Evolutionary conservation across 2,797 vertebrate species (phyloP).

Genomic region (Peromyscus aztecus): DNA sequence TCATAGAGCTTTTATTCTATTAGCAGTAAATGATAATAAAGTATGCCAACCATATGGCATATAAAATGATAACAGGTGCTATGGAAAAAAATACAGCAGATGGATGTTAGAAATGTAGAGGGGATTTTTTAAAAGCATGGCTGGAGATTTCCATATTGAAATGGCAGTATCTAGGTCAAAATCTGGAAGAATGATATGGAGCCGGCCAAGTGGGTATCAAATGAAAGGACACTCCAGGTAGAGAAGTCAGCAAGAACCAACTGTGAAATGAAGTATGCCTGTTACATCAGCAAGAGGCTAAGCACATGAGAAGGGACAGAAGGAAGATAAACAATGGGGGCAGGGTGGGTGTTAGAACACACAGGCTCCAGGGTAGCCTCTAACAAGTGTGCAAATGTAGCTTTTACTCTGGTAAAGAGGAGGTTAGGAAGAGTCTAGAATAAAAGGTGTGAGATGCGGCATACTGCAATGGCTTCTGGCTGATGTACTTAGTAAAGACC

Average conservation of each 20-base stretch:
- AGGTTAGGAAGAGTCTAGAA: background rate
- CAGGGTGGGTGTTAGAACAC: background rate
- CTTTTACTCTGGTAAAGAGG: background rate
- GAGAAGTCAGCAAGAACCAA: slow-evolving; percentile 7
- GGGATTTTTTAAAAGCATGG: background rate
- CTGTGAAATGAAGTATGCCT: background rate
- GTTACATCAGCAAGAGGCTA: background rate
- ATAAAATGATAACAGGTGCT: background rate
- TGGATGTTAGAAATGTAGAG: background rate
- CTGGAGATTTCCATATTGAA: background rate
- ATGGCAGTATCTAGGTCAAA: background rate
- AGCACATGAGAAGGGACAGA: background rate
- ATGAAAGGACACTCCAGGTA: background rate
- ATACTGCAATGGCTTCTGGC: background rate
- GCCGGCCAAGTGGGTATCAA: background rate
- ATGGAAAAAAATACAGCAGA: background rate
- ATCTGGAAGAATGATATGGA: slow-evolving; percentile 5
- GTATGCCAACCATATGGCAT: background rate
- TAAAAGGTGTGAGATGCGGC: background rate
- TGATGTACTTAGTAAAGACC: background rate
- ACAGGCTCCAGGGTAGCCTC: background rate
- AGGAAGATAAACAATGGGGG: background rate
- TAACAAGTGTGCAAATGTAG: background rate
- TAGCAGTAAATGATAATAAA: background rate
- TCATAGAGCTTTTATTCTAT: background rate